phyloP scores from a whole-genome alignment of 2,113 vertebrate species.

The Nettapus auritus region DNA sequence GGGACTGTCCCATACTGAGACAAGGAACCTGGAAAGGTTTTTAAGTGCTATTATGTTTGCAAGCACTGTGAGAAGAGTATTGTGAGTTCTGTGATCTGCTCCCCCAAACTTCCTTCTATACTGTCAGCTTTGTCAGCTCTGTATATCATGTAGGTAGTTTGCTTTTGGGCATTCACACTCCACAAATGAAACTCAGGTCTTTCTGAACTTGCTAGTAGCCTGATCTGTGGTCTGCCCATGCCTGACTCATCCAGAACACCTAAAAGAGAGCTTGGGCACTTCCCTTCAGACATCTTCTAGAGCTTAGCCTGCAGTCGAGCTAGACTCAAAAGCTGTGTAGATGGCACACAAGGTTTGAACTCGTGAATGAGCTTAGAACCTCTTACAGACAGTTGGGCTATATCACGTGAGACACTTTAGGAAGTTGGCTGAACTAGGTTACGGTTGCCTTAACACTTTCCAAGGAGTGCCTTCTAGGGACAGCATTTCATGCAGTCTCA shows the following conservation, averaged over 20 bases:
- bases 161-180: not conserved
- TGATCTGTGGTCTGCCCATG: not conserved
- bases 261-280: not conserved
- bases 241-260: not conserved
- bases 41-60: not conserved
- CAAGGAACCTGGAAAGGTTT: not conserved
- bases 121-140: not conserved
- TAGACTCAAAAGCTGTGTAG: not conserved
- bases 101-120: not conserved
- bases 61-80: not conserved
- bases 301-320: fast-evolving
- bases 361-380: not conserved
- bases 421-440: not conserved
- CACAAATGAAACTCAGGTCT: not conserved
- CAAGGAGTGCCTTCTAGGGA: not conserved
- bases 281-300: not conserved
- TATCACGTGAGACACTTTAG: not conserved
- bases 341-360: not conserved
- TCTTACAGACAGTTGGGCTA: not conserved
- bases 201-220: not conserved
- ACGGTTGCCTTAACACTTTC: not conserved
- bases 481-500: not conserved
- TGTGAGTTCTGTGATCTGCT: not conserved
- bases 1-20: not conserved
- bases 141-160: not conserved